Evolutionary conservation across 2,888 invertebrate genomes (phyloP), one percentile per base, ranked within the genome.

Genomic region (Lymantria monacha): DNA sequence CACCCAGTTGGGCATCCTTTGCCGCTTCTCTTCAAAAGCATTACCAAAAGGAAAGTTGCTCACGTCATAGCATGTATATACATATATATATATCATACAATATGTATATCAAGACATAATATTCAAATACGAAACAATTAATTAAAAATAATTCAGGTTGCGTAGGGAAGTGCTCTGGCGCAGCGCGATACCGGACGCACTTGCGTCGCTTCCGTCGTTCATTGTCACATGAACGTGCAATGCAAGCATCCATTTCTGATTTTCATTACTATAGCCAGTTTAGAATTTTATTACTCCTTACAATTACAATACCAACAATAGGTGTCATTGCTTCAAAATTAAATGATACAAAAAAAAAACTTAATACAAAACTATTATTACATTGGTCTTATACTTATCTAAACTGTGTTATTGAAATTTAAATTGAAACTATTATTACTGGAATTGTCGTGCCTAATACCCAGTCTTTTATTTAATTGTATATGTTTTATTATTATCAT

Each of bases 141-240:
- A 58, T 61, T 58, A 61, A 49, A 69, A 66, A 66, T 58, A 69
- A 69, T 72, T 72, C 72, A 71, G 66, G 66, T 60, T 63, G 67
- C 72, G 66, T 69, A 68, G 66, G 64, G 71, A 72, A 69, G 70
- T 64, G 66, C 62, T 69, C 66, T 61, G 55, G 68, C 61, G 66
- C 76, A 71, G 75, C 74, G 75, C 74, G 74, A 48, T 58, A 69
- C 75, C 78, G 75, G 75, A 71, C 64, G 70, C 57, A 63, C 53
- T 57, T 62, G 48, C 53, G 63, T 55, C 67, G 67, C 74, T 80
- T 85, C 83, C 85, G 80, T 57, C 66, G 66, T 66, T 72, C 76
- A 76, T 77, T 76, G 75, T 74, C 61, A 65, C 58, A 51, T 49
- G 66, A 57, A 76, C 79, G 76, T 67, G 69, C 59, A 46, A 38